These are phyloP conservation scores for Phyllotreta cruciferae DNA, from an alignment of 2,888 invertebrate species.

Conservation along the genomic window DNA sequence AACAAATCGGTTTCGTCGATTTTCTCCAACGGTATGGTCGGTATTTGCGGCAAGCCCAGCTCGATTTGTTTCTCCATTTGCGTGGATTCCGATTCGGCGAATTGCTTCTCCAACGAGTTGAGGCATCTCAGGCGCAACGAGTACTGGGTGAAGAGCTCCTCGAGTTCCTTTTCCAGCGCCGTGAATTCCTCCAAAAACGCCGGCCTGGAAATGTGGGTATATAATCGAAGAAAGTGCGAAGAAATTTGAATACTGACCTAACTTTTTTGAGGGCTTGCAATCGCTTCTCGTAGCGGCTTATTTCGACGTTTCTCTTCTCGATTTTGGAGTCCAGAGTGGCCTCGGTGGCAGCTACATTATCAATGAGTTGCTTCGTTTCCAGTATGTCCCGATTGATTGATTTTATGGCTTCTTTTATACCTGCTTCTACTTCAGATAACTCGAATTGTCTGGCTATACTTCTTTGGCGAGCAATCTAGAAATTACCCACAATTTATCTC, in stretches of 20 bases:
- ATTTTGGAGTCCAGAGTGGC: constrained; percentile 90
- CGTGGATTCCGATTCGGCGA: constrained; percentile 79
- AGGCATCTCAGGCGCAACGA: constrained; percentile 87
- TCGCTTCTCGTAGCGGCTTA: constrained; percentile 92
- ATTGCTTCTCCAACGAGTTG: constrained; percentile 85
- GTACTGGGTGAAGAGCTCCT: constrained; percentile 85
- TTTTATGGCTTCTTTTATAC: constrained; percentile 77
- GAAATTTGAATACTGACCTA: constrained; percentile 63
- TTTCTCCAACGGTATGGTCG: constrained; percentile 61
- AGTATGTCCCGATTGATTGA: constrained; percentile 73
- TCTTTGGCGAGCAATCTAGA: constrained; percentile 75
- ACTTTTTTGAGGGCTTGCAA: constrained; percentile 94
- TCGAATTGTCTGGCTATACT: constrained; percentile 88
- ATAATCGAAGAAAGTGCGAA: not conserved
- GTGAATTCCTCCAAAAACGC: constrained; percentile 97
- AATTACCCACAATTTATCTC: constrained; percentile 16
- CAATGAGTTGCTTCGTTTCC: constrained; percentile 78
- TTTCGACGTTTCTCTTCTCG: constrained; percentile 86
- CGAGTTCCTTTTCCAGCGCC: constrained; percentile 83
- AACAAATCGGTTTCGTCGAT: constrained; percentile 48
- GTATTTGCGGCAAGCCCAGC: constrained; percentile 65
- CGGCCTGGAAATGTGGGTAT: constrained; percentile 67
- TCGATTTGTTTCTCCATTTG: constrained; percentile 79
- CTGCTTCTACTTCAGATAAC: constrained; percentile 79
- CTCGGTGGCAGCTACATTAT: constrained; percentile 87